Evolutionary conservation across 2,797 vertebrate species (phyloP).

Genomic region (Diceros bicornis): DNA sequence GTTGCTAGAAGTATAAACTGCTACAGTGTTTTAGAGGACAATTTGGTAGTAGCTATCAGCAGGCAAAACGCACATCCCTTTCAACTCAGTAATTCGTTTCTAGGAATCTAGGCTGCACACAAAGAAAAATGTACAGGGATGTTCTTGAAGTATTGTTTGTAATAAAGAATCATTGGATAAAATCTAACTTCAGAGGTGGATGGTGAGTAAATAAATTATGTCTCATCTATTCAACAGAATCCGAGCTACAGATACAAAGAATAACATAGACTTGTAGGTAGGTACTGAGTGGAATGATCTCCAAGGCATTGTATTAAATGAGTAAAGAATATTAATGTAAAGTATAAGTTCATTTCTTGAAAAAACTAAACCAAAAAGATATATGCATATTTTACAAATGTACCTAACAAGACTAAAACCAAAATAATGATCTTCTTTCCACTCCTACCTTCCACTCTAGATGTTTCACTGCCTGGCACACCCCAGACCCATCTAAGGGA

Average conservation of each 20-base stretch:
- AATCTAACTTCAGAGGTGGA: constrained; percentile 23
- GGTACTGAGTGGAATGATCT: not conserved
- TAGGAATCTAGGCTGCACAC: constrained; percentile 21
- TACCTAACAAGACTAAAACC: not conserved
- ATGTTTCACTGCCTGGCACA: not conserved
- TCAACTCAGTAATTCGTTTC: constrained; percentile 29
- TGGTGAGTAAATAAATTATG: not conserved
- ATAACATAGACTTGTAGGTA: not conserved
- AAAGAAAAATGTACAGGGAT: not conserved
- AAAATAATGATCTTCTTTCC: not conserved
- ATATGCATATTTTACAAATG: not conserved
- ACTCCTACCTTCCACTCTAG: not conserved
- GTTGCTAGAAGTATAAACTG: not conserved
- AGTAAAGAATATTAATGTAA: not conserved
- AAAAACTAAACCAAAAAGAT: not conserved
- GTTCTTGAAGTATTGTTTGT: not conserved
- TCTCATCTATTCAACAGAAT: not conserved
- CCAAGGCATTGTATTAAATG: constrained; percentile 12
- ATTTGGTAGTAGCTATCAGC: not conserved
- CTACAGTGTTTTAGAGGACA: not conserved
- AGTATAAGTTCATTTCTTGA: not conserved
- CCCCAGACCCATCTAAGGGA: not conserved
- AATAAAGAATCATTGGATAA: not conserved
- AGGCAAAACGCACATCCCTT: not conserved
- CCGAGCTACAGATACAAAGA: not conserved